Conservation (phyloP, 2,113 vertebrate species). For the Ondatra zibethicus region DNA sequence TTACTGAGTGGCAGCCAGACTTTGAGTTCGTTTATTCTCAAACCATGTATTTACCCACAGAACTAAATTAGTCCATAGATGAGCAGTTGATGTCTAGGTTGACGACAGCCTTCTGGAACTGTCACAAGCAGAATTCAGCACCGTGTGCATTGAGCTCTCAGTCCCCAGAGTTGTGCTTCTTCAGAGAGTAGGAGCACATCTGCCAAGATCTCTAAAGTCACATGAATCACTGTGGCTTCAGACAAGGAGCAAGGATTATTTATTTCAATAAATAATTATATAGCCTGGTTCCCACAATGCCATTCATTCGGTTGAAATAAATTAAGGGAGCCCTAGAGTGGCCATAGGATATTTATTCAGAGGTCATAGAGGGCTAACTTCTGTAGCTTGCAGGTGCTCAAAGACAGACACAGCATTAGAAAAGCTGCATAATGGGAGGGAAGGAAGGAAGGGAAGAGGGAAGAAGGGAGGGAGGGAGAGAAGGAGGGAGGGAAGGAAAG, state of each 20-base stretch:
- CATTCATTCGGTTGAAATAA: slow-evolving; percentile 13
- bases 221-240: not conserved
- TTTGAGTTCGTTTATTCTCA: not conserved
- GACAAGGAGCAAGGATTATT: not conserved
- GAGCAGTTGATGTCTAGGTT: slow-evolving; percentile 33
- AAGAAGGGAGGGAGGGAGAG: no score
- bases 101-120: not conserved
- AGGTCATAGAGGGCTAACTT: not conserved
- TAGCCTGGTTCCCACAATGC: not conserved
- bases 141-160: not conserved
- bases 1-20: not conserved
- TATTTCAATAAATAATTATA: slow-evolving; percentile 8
- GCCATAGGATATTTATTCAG: not conserved
- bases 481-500: no score
- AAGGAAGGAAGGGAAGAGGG: not conserved
- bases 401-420: not conserved
- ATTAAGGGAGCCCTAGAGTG: not conserved
- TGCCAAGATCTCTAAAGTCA: not conserved
- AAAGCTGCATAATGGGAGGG: not conserved
- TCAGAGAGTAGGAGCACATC: not conserved
- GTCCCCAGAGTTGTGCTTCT: not conserved
- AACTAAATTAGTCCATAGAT: slow-evolving; percentile 13
- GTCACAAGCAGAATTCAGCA: not conserved
- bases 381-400: not conserved
- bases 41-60: not conserved